Conservation (phyloP, 1,140 invertebrate species). For the Drosophila nannoptera region DNA sequence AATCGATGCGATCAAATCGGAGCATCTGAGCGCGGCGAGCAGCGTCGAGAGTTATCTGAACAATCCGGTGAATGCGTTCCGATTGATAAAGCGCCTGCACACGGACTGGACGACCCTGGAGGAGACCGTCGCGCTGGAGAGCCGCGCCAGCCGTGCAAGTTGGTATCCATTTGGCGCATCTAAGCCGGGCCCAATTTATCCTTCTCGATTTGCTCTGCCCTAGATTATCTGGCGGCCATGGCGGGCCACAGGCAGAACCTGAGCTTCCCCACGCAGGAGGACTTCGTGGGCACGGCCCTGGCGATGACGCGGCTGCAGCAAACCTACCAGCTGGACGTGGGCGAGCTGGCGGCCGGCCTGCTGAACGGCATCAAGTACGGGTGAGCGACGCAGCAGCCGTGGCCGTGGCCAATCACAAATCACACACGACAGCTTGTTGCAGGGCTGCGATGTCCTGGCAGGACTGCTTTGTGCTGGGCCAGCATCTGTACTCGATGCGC, state of each 20-base stretch:
- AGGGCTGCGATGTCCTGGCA: slow-evolving; percentile 85
- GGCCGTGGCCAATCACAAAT: slow-evolving; percentile 25
- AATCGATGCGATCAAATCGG: slow-evolving; percentile 83
- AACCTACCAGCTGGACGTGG: slow-evolving; percentile 95
- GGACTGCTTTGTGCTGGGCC: slow-evolving; percentile 98
- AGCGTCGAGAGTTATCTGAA: slow-evolving; percentile 91
- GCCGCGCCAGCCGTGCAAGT: slow-evolving; percentile 51
- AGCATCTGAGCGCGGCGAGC: slow-evolving; percentile 87
- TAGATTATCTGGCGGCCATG: slow-evolving; percentile 87
- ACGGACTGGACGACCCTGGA: slow-evolving; percentile 89
- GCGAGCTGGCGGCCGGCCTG: slow-evolving; percentile 91
- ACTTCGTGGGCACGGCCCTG: slow-evolving; percentile 94
- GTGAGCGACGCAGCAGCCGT: slow-evolving; percentile 79
- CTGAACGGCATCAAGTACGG: slow-evolving; percentile 91
- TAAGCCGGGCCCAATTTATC: background rate
- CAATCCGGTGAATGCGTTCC: slow-evolving; percentile 98
- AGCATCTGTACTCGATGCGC: slow-evolving; percentile 93
- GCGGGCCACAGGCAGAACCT: slow-evolving; percentile 84
- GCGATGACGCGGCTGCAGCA: slow-evolving; percentile 96
- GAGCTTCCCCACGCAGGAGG: slow-evolving; percentile 91
- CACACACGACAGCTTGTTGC: slow-evolving; percentile 24
- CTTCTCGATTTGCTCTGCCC: slow-evolving; percentile 14
- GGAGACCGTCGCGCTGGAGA: slow-evolving; percentile 30
- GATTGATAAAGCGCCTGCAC: slow-evolving; percentile 95
- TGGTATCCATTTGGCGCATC: slow-evolving; percentile 6